These are phyloP conservation scores for Drosophila pseudotakahashii DNA, from an alignment of 2,888 invertebrate species.

Conservation along the genomic window DNA sequence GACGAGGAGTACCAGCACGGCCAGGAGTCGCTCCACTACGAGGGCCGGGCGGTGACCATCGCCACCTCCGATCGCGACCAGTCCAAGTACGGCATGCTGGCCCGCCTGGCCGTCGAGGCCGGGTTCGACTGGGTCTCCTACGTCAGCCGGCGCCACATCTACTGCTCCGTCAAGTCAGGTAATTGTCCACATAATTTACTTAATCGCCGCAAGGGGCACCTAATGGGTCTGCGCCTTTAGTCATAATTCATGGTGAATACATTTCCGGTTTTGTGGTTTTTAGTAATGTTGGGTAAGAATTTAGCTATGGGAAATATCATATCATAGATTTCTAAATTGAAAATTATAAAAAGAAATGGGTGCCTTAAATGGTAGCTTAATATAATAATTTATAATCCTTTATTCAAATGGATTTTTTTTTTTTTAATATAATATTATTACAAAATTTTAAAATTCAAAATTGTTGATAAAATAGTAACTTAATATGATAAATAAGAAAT, in stretches of 20 bases:
- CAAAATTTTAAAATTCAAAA: too few relatives aligned
- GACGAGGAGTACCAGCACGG: constrained; percentile 92
- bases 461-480: too few relatives aligned
- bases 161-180: constrained; percentile 99
- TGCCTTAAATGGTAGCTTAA: too few relatives aligned
- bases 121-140: constrained; percentile 99
- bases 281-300: not conserved
- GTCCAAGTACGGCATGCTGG: constrained; percentile 97
- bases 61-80: constrained; percentile 97
- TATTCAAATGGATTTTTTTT: too few relatives aligned
- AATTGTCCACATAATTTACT: constrained; percentile 64
- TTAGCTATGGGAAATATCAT: not conserved
- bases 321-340: too few relatives aligned
- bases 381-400: too few relatives aligned
- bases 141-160: constrained; percentile 96
- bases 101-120: constrained; percentile 96
- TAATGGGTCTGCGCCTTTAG: not conserved
- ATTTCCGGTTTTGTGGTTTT: not conserved
- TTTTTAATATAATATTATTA: too few relatives aligned
- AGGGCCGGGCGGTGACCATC: constrained; percentile 97
- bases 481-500: too few relatives aligned
- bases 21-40: constrained; percentile 95
- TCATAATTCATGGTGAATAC: not conserved
- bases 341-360: too few relatives aligned
- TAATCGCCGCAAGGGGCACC: constrained; percentile 11